phyloP scores from a whole-genome alignment of 2,113 vertebrate genomes.

The Castor canadensis region DNA sequence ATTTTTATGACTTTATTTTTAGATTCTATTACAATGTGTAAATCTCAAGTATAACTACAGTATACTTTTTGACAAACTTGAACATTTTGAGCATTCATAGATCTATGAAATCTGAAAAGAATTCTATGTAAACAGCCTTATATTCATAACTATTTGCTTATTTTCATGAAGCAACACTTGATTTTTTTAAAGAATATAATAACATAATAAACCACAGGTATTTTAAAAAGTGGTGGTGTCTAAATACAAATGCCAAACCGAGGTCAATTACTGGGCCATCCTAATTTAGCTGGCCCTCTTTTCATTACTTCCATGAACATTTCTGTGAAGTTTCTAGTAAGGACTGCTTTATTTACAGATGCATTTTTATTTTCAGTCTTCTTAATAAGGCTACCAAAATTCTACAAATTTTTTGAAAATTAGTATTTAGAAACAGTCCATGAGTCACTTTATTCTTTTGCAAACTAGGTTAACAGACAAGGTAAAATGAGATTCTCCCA shows the following conservation, averaged over 20 bases:
- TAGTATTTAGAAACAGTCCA: slow-evolving; percentile 37
- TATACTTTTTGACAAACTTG: slow-evolving; percentile 60
- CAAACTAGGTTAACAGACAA: not conserved
- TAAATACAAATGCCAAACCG: slow-evolving; percentile 12
- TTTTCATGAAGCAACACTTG: slow-evolving; percentile 65
- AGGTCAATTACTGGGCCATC: not conserved
- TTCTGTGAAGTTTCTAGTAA: slow-evolving; percentile 44
- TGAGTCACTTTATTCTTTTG: slow-evolving; percentile 10
- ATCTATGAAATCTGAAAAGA: slow-evolving; percentile 63
- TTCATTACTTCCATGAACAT: not conserved
- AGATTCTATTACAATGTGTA: slow-evolving; percentile 65
- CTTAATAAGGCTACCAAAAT: slow-evolving; percentile 66
- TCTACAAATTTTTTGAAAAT: slow-evolving; percentile 64
- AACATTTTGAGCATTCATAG: slow-evolving; percentile 66
- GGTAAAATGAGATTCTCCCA: slow-evolving; percentile 14
- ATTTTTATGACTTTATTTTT: slow-evolving; percentile 75
- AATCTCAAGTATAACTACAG: slow-evolving; percentile 50
- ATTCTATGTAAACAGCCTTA: slow-evolving; percentile 64
- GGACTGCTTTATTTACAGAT: slow-evolving; percentile 59
- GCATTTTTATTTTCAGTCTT: slow-evolving; percentile 39
- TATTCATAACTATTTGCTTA: slow-evolving; percentile 59
- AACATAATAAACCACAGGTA: slow-evolving; percentile 36
- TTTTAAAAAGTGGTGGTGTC: slow-evolving; percentile 28
- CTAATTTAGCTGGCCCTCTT: not conserved
- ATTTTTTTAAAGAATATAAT: slow-evolving; percentile 41